Conservation (phyloP, 2,113 vertebrate genomes). For the Taurulus bubalis region DNA sequence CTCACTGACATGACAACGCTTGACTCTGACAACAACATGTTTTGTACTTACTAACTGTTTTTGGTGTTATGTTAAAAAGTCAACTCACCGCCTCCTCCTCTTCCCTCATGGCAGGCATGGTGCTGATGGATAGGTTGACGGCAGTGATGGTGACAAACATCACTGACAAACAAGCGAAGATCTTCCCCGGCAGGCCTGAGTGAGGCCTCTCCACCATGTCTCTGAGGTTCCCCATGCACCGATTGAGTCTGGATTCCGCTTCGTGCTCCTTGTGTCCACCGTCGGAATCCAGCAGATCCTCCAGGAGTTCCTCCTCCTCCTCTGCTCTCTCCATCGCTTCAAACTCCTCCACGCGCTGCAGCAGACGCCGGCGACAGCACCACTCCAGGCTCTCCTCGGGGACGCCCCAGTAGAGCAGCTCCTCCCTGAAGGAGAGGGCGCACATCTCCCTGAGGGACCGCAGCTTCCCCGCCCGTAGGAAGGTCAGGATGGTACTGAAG, state of each 20-base stretch:
- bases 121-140: slow-evolving; percentile 97
- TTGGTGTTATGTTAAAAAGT: background rate
- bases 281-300: slow-evolving; percentile 81
- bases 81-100: slow-evolving; percentile 94
- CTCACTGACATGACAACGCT: slow-evolving; percentile 10
- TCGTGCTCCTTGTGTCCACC: slow-evolving; percentile 74
- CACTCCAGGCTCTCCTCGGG: slow-evolving; percentile 94
- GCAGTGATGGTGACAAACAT: slow-evolving; percentile 98
- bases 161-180: slow-evolving; percentile 97
- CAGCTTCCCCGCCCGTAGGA: slow-evolving; percentile 93
- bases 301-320: slow-evolving; percentile 85
- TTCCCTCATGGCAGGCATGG: slow-evolving; percentile 94
- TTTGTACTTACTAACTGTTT: background rate
- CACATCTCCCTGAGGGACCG: slow-evolving; percentile 94
- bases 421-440: slow-evolving; percentile 95
- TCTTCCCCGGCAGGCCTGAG: slow-evolving; percentile 96
- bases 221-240: slow-evolving; percentile 91
- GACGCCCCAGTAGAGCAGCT: slow-evolving; percentile 98
- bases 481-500: slow-evolving; percentile 96
- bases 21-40: background rate
- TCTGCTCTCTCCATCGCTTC: slow-evolving; percentile 90
- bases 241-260: slow-evolving; percentile 83
- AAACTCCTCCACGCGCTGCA: slow-evolving; percentile 95
- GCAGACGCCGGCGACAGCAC: slow-evolving; percentile 93
- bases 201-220: slow-evolving; percentile 99